phyloP scores from a whole-genome alignment of 2,797 vertebrate species.

The Parambassis ranga region DNA sequence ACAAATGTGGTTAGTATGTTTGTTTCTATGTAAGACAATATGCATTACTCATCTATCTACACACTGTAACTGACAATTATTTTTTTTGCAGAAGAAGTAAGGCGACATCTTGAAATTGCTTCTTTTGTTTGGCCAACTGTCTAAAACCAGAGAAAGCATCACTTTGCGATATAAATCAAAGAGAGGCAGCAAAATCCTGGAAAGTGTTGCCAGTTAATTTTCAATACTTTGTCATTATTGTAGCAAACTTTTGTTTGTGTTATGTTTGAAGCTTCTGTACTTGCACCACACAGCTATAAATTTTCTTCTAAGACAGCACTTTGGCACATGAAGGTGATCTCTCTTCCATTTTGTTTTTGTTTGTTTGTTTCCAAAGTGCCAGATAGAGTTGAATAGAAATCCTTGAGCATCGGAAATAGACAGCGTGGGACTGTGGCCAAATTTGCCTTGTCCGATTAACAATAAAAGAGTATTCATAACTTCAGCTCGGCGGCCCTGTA shows the following conservation, averaged over 20 bases:
- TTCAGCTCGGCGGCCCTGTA: too few species aligned
- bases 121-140: not conserved
- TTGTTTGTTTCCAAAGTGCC: too few species aligned
- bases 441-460: too few species aligned
- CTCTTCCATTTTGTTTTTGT: too few species aligned
- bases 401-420: too few species aligned
- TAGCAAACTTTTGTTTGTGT: not conserved
- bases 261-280: not conserved
- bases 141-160: not conserved
- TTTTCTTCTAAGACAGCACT: too few species aligned
- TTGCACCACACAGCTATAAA: too few species aligned
- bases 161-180: not conserved
- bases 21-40: slow-evolving; percentile 15
- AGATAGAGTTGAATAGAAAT: too few species aligned
- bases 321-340: too few species aligned
- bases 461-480: too few species aligned
- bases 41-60: not conserved
- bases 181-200: not conserved
- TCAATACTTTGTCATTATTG: not conserved
- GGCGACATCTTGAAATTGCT: not conserved
- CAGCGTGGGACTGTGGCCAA: too few species aligned
- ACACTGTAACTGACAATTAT: not conserved
- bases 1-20: slow-evolving; percentile 27
- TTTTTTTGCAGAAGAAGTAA: not conserved
- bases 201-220: not conserved